A percentile compares a stretch with the other conserved stretches of the same genome.
Evolutionary conservation across 2,113 vertebrate species (phyloP).

Genomic region (Corythornis vintsioides): DNA sequence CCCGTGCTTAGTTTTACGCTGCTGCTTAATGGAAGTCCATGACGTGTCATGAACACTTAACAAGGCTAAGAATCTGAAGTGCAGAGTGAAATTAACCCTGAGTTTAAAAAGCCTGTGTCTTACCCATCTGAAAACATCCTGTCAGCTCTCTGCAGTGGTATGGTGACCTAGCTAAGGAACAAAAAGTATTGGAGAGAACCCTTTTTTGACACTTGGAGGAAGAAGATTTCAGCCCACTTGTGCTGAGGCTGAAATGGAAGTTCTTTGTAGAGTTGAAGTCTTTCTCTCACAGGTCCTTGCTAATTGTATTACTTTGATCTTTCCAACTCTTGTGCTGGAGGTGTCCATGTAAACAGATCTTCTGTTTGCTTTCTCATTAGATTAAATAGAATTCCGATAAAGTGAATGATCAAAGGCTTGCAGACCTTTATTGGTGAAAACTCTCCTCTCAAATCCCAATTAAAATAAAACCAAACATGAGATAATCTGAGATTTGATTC

Average conservation of each 20-base stretch:
- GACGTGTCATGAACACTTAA: constrained; percentile 17
- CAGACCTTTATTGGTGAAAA: constrained; percentile 59
- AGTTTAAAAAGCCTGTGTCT: constrained; percentile 22
- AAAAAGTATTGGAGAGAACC: neutral
- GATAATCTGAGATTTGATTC: constrained; percentile 46
- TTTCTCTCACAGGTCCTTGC: constrained; percentile 40
- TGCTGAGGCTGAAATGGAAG: constrained; percentile 42
- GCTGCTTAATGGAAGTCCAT: constrained; percentile 15
- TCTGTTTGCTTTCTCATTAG: constrained; percentile 53
- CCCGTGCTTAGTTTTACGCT: constrained; percentile 54
- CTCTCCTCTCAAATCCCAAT: constrained; percentile 27
- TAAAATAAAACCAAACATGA: constrained; percentile 58
- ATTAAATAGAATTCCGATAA: constrained; percentile 60
- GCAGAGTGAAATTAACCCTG: constrained; percentile 33
- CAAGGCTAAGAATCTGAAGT: constrained; percentile 31
- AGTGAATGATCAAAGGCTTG: constrained; percentile 51
- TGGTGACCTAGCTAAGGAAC: constrained; percentile 39
- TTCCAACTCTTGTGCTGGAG: constrained; percentile 57
- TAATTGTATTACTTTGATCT: constrained; percentile 66
- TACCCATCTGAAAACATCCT: constrained; percentile 31
- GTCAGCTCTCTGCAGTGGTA: constrained; percentile 20
- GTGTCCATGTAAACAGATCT: constrained; percentile 64
- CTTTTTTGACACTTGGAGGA: constrained; percentile 10
- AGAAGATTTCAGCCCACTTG: constrained; percentile 27
- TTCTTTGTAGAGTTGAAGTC: constrained; percentile 45